These are phyloP conservation scores for Nyctibius bracteatus DNA, from an alignment of 2,113 vertebrate species.

Conservation along the genomic window DNA sequence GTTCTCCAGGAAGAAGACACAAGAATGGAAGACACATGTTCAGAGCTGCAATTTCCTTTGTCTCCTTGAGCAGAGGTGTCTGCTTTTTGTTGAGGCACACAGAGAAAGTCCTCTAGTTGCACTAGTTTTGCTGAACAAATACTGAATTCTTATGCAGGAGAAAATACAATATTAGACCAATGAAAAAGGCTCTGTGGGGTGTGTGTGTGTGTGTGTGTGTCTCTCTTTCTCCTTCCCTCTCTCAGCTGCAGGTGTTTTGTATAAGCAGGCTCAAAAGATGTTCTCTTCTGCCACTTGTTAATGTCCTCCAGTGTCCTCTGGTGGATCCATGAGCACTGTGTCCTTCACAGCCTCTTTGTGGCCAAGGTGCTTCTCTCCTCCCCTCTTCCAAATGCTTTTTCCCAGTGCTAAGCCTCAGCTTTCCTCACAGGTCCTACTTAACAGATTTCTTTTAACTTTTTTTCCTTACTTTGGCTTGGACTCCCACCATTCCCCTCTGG, in stretches of 20 bases:
- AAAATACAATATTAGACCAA: not conserved
- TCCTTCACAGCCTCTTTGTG: not conserved
- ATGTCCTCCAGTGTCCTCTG: not conserved
- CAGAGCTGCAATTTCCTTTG: not conserved
- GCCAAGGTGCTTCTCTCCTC: not conserved
- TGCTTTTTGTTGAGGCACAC: not conserved
- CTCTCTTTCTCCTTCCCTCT: not conserved
- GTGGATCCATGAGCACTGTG: not conserved
- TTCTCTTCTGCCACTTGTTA: not conserved
- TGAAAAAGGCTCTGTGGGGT: not conserved
- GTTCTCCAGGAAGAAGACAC: not conserved
- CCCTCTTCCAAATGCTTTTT: not conserved
- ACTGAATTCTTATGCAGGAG: not conserved
- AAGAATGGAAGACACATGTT: not conserved
- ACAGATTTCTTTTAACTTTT: not conserved
- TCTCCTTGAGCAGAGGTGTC: not conserved
- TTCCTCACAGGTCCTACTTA: not conserved
- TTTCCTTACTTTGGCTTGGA: not conserved
- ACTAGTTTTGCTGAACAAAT: not conserved
- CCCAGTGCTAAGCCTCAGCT: not conserved
- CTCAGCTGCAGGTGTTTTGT: not conserved
- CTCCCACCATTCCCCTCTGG: not conserved
- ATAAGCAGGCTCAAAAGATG: not conserved
- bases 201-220: rapidly evolving
- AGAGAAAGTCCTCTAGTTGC: not conserved